phyloP scores from a whole-genome alignment of 2,888 invertebrate genomes.

The Ptychoptera contaminata region DNA sequence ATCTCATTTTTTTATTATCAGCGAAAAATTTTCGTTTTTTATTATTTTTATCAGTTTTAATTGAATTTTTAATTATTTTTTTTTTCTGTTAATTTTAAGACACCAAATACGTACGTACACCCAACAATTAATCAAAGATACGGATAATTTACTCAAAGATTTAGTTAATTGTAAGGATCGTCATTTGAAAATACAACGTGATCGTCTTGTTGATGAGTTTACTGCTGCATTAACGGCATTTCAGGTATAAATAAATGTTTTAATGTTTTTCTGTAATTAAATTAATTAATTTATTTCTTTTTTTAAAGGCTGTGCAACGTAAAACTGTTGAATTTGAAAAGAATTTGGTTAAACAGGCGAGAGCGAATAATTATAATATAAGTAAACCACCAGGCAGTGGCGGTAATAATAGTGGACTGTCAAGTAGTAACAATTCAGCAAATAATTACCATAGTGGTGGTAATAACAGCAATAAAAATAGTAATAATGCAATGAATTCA shows the following conservation, averaged over 20 bases:
- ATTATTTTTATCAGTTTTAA: background rate
- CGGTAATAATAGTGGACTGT: conserved; percentile 18
- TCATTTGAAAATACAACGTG: conserved; percentile 73
- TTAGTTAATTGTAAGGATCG: conserved; percentile 60
- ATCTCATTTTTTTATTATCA: too few species aligned
- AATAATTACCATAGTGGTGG: too few species aligned
- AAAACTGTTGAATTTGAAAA: conserved; percentile 81
- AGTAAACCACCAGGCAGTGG: conserved; percentile 28
- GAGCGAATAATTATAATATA: conserved; percentile 37
- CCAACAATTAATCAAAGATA: conserved; percentile 85
- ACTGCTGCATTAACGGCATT: conserved; percentile 77
- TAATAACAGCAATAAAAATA: conserved; percentile 16
- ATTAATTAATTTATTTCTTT: conserved; percentile 2
- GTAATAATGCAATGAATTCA: conserved; percentile 27
- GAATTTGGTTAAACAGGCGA: conserved; percentile 66
- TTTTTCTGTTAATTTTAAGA: conserved; percentile 33
- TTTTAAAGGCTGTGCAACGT: conserved; percentile 55
- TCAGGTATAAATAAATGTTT: conserved; percentile 34
- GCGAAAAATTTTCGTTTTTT: too few species aligned
- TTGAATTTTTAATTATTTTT: conserved; percentile 2
- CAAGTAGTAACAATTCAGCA: conserved; percentile 20
- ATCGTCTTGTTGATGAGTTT: conserved; percentile 84
- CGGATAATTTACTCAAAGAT: conserved; percentile 71
- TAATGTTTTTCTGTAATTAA: background rate
- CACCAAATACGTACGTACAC: conserved; percentile 93